Evolutionary conservation across 1,140 invertebrate species (phyloP).

Genomic region (Brachionus rubens): DNA sequence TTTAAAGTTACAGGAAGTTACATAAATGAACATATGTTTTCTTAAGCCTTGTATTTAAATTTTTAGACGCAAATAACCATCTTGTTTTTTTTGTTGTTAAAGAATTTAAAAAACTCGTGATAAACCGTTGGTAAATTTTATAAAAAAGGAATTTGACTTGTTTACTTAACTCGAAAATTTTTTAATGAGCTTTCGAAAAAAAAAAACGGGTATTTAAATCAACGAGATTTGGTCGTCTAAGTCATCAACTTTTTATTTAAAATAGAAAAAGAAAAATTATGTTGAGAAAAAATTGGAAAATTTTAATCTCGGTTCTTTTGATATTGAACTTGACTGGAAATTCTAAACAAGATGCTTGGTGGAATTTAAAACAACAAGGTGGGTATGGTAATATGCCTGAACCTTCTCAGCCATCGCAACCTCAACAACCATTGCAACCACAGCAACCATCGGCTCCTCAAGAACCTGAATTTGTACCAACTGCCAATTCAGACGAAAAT

Average conservation of each 20-base stretch:
- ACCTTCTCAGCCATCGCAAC: neutral
- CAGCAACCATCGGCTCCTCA: neutral
- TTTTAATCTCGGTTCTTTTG: neutral
- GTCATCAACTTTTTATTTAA: neutral
- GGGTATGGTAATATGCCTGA: constrained; percentile 3
- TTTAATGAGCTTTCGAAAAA: neutral
- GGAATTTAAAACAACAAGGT: constrained; percentile 7
- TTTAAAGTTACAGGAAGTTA: too few species aligned
- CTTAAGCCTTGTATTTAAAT: too few species aligned
- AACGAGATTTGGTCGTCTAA: too few species aligned
- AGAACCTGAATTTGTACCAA: constrained; percentile 16
- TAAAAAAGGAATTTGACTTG: neutral
- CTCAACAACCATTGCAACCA: too few species aligned
- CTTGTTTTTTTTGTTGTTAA: too few species aligned
- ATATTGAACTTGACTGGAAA: constrained; percentile 2
- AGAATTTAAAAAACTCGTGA: too few species aligned
- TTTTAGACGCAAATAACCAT: too few species aligned
- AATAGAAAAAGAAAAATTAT: constrained; percentile 8
- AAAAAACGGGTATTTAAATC: constrained; percentile 26
- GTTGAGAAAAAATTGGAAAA: neutral
- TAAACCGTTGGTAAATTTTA: neutral
- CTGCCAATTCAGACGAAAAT: constrained; percentile 3
- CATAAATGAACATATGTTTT: too few species aligned
- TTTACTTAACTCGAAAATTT: too few species aligned
- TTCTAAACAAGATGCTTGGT: constrained; percentile 1